Conservation (phyloP, 2,888 invertebrate species). For the Metacarcinus magister region DNA sequence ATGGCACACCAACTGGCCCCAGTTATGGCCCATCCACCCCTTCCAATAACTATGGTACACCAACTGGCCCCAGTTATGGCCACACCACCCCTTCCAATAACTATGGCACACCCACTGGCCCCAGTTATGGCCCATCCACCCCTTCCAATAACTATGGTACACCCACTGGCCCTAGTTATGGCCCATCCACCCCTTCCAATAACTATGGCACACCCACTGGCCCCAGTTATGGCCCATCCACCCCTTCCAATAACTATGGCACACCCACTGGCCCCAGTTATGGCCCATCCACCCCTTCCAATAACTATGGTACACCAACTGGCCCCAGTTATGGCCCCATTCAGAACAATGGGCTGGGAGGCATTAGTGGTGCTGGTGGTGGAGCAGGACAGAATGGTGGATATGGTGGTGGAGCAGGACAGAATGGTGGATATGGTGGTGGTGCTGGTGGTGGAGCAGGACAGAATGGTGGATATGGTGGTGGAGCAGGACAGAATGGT, state of each 20-base stretch:
- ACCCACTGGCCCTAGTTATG: no score
- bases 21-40: neutral
- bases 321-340: neutral
- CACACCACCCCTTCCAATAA: neutral
- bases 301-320: neutral
- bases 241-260: neutral
- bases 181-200: no score
- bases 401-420: neutral
- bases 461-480: neutral
- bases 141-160: no score
- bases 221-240: no score
- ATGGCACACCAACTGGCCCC: neutral
- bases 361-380: neutral
- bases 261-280: neutral
- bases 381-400: neutral
- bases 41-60: neutral
- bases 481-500: neutral
- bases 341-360: neutral
- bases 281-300: neutral
- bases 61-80: neutral
- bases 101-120: no score
- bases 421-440: neutral
- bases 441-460: conserved; percentile 39
- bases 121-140: no score
- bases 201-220: no score